Conservation (phyloP, 2,797 vertebrate species). For the Syncerus caffer region DNA sequence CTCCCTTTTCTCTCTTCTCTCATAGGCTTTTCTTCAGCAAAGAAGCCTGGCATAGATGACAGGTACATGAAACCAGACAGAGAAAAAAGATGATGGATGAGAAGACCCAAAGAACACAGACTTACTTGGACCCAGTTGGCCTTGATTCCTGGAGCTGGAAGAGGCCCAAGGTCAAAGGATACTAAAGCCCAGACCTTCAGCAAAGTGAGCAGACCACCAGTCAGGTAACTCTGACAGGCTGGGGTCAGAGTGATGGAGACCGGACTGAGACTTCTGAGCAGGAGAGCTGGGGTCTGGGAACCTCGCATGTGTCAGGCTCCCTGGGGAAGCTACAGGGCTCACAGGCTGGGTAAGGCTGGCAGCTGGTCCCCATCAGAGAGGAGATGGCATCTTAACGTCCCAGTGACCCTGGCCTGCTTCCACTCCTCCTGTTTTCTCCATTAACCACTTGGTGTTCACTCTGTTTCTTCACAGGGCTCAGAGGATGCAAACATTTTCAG, state of each 20-base stretch:
- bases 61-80: background rate
- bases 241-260: background rate
- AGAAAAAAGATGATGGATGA: background rate
- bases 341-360: background rate
- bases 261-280: too few species aligned
- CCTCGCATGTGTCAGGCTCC: accelerated
- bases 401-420: background rate
- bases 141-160: background rate
- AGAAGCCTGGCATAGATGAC: background rate
- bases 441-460: background rate
- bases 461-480: background rate
- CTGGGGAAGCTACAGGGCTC: background rate
- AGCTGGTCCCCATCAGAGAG: background rate
- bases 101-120: background rate
- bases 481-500: background rate
- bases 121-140: background rate
- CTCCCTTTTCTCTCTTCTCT: background rate
- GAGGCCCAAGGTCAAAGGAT: background rate
- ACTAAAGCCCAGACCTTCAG: background rate
- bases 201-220: background rate
- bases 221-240: background rate
- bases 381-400: accelerated
- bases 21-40: background rate
- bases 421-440: background rate
- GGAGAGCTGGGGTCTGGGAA: background rate